These are phyloP conservation scores for Lycia hirtaria DNA, from an alignment of 2,888 invertebrate genomes.

Conservation along the genomic window DNA sequence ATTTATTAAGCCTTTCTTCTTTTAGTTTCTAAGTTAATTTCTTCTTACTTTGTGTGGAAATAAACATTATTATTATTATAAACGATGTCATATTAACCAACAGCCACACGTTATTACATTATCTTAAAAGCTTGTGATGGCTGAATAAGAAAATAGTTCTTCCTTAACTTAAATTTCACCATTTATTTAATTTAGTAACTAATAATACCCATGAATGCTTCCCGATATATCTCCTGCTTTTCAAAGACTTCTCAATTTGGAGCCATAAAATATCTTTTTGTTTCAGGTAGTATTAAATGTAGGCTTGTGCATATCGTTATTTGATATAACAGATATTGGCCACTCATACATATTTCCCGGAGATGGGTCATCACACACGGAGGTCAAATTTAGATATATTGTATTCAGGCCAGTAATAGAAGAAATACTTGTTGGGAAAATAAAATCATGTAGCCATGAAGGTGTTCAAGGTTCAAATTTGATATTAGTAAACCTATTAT, in stretches of 20 bases:
- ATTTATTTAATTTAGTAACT: too few relatives aligned
- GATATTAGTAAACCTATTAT: background rate
- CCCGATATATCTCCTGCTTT: too few relatives aligned
- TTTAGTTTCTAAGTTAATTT: too few relatives aligned
- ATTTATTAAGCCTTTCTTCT: too few relatives aligned
- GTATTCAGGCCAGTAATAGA: conserved; percentile 98
- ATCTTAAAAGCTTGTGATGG: too few relatives aligned
- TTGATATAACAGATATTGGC: conserved; percentile 94
- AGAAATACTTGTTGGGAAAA: conserved; percentile 97
- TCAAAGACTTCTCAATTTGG: background rate
- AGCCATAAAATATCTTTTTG: conserved; percentile 20
- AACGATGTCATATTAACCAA: too few relatives aligned
- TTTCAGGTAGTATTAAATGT: conserved; percentile 96
- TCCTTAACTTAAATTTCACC: too few relatives aligned
- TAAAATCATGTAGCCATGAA: conserved; percentile 95
- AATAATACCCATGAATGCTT: too few relatives aligned
- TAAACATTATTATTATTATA: too few relatives aligned
- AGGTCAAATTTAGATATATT: conserved; percentile 96
- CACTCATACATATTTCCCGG: conserved; percentile 98
- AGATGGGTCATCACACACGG: conserved; percentile 97
- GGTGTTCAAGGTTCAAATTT: conserved; percentile 92
- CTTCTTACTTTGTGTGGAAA: too few relatives aligned
- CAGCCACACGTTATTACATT: too few relatives aligned
- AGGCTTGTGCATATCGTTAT: conserved; percentile 96
- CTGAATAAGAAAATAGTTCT: too few relatives aligned